phyloP scores from a whole-genome alignment of 2,113 vertebrate genomes.

The Leucosticte australis region DNA sequence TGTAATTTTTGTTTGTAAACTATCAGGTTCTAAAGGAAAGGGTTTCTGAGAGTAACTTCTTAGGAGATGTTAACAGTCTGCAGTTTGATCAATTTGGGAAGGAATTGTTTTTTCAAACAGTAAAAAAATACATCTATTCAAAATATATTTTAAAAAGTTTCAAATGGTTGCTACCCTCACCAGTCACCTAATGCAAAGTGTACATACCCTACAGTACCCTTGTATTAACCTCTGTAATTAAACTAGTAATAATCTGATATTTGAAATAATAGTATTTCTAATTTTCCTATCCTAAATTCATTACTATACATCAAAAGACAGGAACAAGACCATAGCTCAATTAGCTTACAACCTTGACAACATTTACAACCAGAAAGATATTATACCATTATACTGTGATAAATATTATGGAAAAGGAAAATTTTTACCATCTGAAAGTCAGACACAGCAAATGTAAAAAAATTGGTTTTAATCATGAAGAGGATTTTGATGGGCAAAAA shows the following conservation, averaged over 20 bases:
- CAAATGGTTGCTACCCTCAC: not conserved
- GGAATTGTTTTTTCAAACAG: not conserved
- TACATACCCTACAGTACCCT: not conserved
- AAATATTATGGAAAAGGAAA: not conserved
- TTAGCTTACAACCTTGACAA: not conserved
- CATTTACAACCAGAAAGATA: not conserved
- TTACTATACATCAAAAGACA: not conserved
- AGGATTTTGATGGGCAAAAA: not conserved
- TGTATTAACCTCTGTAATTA: not conserved
- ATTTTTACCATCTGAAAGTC: not conserved
- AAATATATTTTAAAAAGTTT: not conserved
- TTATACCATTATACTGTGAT: not conserved
- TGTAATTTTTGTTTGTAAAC: not conserved
- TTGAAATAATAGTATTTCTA: not conserved
- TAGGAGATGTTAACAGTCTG: not conserved
- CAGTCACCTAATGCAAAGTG: not conserved
- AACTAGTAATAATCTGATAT: not conserved
- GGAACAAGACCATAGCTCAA: not conserved
- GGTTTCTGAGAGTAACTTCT: not conserved
- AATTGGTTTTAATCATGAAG: not conserved
- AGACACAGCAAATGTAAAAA: not conserved
- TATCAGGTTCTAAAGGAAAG: not conserved
- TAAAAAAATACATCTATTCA: not conserved
- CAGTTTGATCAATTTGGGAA: not conserved
- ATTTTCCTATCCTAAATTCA: not conserved